Evolutionary conservation across 2,113 vertebrate genomes (phyloP), one percentile per base, ranked within the genome.

Genomic region (Rattus rattus): DNA sequence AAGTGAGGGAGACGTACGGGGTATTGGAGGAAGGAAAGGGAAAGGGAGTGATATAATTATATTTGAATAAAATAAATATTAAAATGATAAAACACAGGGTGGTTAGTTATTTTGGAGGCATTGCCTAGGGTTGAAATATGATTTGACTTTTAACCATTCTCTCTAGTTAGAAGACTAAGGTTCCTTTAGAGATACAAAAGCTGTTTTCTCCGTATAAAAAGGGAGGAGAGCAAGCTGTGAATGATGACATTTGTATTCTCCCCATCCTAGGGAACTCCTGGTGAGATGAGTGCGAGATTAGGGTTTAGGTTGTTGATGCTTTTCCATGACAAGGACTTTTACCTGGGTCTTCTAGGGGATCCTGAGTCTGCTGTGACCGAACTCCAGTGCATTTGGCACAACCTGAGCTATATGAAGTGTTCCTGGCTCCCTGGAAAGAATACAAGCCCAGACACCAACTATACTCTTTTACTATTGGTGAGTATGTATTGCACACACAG

Each of bases 391-490:
- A 22, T 98, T 94, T 98, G 96, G 97, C 79, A 97, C 73, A 96
- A 98, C 88, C 65, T 96, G 72, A 95, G 79, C n/a, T 97, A 96
- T 67, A 96, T 98, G 95, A 97, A 96, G 20, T 98, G 98, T 87
- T 96, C 98, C 13, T 98, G 98, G 98, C 97, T 97, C 16, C 98
- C 98, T 73, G 98, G 98, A 76, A 93, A 52, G 61, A 96, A 93
- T 36, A 59, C 97, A 24, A 97, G 96, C 73, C 96, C 97, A 2
- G 92, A 96, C 76, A 97, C 97, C 72, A 97, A 97, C 73, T 98
- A 98, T 65, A 97, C 70, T 72, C 96, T 98, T 98, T 13, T 94
- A 87, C 96, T 98, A 98, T 19, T 98, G 98, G 98, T 98, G 91
- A 96, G 98, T 97, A 87, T 47, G 98, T 20, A 3, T 30, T 47